A percentile compares a stretch with the other conserved stretches of the same genome.
phyloP scores from a whole-genome alignment of 2,797 vertebrate genomes.

The Lacerta agilis region DNA sequence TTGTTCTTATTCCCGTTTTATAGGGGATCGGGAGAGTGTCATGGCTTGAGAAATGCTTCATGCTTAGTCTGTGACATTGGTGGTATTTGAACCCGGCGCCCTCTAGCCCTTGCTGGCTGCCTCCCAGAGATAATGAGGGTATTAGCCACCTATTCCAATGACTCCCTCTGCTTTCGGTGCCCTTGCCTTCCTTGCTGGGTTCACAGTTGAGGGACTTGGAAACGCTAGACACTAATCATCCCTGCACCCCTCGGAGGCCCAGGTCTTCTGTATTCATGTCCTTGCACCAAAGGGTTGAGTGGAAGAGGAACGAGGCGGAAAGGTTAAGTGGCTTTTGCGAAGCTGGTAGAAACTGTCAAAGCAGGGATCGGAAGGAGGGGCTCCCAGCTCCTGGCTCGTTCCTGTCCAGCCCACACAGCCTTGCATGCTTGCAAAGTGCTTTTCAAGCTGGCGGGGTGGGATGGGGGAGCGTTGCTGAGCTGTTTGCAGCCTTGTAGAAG shows the following conservation, averaged over 20 bases:
- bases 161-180: neutral
- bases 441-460: neutral
- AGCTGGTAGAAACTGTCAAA: neutral
- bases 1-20: neutral
- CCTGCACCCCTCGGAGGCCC: neutral
- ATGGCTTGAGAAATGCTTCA: neutral
- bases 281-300: accelerated
- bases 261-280: neutral
- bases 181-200: neutral
- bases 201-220: neutral
- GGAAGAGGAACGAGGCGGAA: neutral
- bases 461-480: neutral
- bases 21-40: neutral
- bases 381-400: neutral
- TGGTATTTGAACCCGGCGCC: neutral
- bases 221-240: neutral
- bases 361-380: neutral
- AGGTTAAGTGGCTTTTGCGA: neutral
- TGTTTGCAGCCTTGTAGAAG: neutral
- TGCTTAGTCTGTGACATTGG: neutral
- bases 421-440: neutral
- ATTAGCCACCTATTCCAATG: neutral
- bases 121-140: neutral
- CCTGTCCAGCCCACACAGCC: neutral
- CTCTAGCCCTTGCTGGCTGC: neutral